A percentile compares a stretch with the other conserved stretches of the same genome.
Evolutionary conservation across 2,113 vertebrate species (phyloP).

Genomic region (Alouatta palliata): DNA sequence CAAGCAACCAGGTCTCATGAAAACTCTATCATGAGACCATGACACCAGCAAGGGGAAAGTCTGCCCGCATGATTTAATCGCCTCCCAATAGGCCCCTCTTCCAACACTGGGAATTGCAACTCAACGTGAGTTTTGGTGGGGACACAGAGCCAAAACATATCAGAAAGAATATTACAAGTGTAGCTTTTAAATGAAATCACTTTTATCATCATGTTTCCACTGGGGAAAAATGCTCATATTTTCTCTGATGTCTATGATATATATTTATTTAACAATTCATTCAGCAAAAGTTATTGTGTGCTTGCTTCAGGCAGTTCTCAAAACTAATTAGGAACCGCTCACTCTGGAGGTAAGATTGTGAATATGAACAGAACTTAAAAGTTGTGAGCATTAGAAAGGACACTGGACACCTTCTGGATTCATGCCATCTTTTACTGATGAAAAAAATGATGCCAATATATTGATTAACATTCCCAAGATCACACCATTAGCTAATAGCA

Average conservation of each 20-base stretch:
- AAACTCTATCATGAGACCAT: too few relatives aligned
- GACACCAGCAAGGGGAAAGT: too few relatives aligned
- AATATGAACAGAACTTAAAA: not conserved
- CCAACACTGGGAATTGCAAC: too few relatives aligned
- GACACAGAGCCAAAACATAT: too few relatives aligned
- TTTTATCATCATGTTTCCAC: not conserved
- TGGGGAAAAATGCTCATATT: not conserved
- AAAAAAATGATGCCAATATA: not conserved
- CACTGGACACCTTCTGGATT: not conserved
- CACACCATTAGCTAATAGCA: not conserved
- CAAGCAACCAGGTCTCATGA: too few relatives aligned
- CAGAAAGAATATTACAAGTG: not conserved
- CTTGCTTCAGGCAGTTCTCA: not conserved
- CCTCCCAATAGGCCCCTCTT: too few relatives aligned
- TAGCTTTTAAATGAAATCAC: not conserved
- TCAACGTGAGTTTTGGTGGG: too few relatives aligned
- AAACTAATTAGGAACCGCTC: not conserved
- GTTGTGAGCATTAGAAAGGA: not conserved
- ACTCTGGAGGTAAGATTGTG: not conserved
- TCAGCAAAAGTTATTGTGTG: not conserved
- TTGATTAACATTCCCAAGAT: not conserved
- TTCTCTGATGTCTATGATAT: not conserved
- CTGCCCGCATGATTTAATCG: too few relatives aligned
- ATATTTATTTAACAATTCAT: not conserved
- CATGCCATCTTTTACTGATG: not conserved